A percentile compares a stretch with the other conserved stretches of the same genome.
These are phyloP conservation scores for Mimachlamys varia DNA, from an alignment of 2,888 invertebrate species.

Conservation along the genomic window DNA sequence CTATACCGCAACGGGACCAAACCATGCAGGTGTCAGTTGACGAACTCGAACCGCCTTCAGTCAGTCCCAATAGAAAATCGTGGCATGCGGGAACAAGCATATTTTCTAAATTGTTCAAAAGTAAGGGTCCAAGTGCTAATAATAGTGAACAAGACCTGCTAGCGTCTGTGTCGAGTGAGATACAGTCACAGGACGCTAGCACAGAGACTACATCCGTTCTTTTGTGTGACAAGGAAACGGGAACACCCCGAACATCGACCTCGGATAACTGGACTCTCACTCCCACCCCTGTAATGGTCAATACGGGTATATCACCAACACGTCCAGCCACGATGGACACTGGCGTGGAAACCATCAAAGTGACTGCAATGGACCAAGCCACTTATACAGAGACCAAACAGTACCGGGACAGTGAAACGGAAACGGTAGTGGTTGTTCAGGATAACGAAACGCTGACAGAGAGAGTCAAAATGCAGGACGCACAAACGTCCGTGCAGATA, in stretches of 20 bases:
- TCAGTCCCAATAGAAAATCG: constrained; percentile 48
- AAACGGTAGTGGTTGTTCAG: constrained; percentile 64
- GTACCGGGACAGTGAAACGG: constrained; percentile 65
- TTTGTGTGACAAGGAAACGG: constrained; percentile 68
- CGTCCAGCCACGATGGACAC: constrained; percentile 71
- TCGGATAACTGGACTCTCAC: constrained; percentile 74
- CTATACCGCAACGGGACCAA: constrained; percentile 41
- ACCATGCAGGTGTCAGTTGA: neutral
- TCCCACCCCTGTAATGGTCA: constrained; percentile 64
- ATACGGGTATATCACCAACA: constrained; percentile 72
- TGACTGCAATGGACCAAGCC: constrained; percentile 71
- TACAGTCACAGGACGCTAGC: constrained; percentile 54
- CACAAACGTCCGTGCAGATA: constrained; percentile 69
- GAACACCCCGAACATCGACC: constrained; percentile 57
- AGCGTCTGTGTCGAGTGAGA: constrained; percentile 41
- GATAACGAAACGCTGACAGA: constrained; percentile 76
- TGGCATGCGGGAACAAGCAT: constrained; percentile 50
- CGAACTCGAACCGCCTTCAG: constrained; percentile 37
- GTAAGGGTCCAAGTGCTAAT: constrained; percentile 46
- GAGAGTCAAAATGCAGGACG: constrained; percentile 62
- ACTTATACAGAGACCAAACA: constrained; percentile 70
- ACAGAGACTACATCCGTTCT: constrained; percentile 63
- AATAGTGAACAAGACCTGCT: constrained; percentile 40
- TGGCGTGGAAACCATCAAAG: constrained; percentile 66
- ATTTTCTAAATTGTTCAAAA: constrained; percentile 50